These are phyloP conservation scores for Crotalus helleri DNA, from an alignment of 2,113 vertebrate species.

Conservation along the genomic window DNA sequence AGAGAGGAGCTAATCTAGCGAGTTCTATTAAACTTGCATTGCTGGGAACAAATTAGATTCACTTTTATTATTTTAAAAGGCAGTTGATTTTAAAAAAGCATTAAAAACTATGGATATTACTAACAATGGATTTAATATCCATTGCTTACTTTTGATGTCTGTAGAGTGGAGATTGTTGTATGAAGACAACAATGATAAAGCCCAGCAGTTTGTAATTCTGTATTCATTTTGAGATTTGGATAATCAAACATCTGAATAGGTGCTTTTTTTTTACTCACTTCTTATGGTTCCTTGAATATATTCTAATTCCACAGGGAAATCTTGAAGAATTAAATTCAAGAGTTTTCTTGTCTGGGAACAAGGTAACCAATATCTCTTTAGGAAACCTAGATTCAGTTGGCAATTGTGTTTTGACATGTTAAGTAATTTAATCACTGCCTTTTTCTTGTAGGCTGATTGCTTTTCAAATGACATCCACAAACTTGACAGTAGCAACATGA, in stretches of 20 bases:
- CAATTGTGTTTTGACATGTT: background rate
- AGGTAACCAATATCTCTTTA: background rate
- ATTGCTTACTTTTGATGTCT: background rate
- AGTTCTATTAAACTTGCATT: background rate
- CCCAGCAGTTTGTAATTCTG: background rate
- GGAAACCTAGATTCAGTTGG: background rate
- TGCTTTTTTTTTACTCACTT: background rate
- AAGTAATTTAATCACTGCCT: constrained; percentile 19
- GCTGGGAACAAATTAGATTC: background rate
- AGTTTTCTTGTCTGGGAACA: background rate
- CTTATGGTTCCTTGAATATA: background rate
- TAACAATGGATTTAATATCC: background rate
- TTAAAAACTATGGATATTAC: background rate
- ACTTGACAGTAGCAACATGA: constrained; percentile 90
- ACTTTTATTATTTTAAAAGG: background rate
- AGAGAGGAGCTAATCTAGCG: background rate
- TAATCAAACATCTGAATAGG: background rate
- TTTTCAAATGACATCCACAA: constrained; percentile 99
- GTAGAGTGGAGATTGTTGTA: background rate
- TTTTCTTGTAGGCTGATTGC: constrained; percentile 87
- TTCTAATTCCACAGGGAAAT: background rate
- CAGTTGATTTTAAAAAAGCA: background rate
- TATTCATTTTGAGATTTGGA: background rate
- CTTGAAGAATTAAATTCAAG: constrained; percentile 11
- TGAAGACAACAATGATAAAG: background rate